Base-by-base conservation (phyloP, 1,140 invertebrate genomes). In the Drosophila mojavensis region DNA sequence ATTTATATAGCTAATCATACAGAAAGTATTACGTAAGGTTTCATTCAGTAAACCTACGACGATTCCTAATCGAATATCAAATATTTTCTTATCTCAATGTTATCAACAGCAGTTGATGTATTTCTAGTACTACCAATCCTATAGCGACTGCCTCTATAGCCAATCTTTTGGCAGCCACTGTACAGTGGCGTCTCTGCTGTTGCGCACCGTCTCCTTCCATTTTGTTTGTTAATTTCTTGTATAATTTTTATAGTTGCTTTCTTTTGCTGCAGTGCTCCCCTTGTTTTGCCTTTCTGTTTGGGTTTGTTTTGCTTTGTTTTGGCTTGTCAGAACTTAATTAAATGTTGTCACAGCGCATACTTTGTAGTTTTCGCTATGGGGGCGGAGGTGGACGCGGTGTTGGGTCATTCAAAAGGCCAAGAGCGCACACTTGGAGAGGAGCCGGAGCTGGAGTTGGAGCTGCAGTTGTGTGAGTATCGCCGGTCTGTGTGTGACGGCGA, bases 281-380 rank as follows among this genome's bases (percentile, higher is more conserved):
- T 36, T 48, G 33, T 4, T 4, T 45, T n/a, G 11, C 48, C 20
- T 20, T 20, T 20, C 20, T 20, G 20, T 20, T 20, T 20, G 28
- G 58, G 45, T 67, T 54, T 66, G 69, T 77, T 81, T 53, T 75
- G 50, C 70, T 79, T 71, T 66, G 58, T 65, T 81, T 86, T 84
- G 71, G 75, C 75, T 85, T 81, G 78, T 71, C 74, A 85, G 77
- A 85, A 85, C 81, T 85, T 85, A 85, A 85, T 85, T 85, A 85
- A 85, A 81, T 86, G 82, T 81, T 85, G 81, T 86, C 81, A 86
- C 82, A 86, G 79, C 75, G 78, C 60, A 84, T 71, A 86, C 80
- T 83, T 84, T 83, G 81, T 84, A 77, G 77, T 77, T 56, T 68
- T 61, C 51, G 59, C 39, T 50, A 43, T 9, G 43, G 43, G 43